Percentiles rank a stretch among this genome's conserved stretches.
phyloP scores from a whole-genome alignment of 2,113 vertebrate species.

The Clarias gariepinus region DNA sequence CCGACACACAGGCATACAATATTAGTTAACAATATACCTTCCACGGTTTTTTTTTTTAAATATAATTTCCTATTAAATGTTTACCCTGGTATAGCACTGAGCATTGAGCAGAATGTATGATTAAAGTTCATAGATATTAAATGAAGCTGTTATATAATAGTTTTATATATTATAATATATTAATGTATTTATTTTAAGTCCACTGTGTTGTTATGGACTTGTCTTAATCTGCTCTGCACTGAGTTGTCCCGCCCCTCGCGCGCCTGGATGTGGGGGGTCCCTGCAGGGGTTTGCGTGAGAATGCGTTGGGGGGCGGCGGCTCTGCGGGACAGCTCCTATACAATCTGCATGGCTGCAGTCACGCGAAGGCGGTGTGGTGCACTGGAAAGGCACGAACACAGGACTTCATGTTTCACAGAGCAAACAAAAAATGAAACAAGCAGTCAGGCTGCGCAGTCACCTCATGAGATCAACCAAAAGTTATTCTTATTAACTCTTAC shows the following conservation, averaged over 20 bases:
- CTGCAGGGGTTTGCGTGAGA: slow-evolving; percentile 25
- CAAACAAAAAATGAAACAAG: too few relatives aligned
- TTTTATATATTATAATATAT: too few relatives aligned
- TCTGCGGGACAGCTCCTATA: slow-evolving; percentile 21
- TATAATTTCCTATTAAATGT: too few relatives aligned
- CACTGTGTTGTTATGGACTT: background rate
- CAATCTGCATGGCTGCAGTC: slow-evolving; percentile 6
- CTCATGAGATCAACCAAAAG: too few relatives aligned
- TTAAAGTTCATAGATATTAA: too few relatives aligned
- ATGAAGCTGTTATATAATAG: too few relatives aligned
- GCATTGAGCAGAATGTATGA: too few relatives aligned
- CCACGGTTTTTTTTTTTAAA: too few relatives aligned
- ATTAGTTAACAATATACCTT: too few relatives aligned
- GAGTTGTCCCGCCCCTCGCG: background rate
- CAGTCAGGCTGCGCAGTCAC: too few relatives aligned
- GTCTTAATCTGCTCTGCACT: background rate
- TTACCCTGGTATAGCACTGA: too few relatives aligned
- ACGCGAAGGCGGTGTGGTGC: slow-evolving; percentile 25
- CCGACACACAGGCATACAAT: too few relatives aligned
- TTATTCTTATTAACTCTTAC: background rate
- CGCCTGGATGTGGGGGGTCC: background rate
- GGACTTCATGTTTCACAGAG: background rate
- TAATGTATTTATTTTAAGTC: background rate
- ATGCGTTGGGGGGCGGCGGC: slow-evolving; percentile 22
- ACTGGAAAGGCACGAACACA: background rate